A percentile compares a stretch with the other conserved stretches of the same genome.
phyloP scores from a whole-genome alignment of 2,797 vertebrate genomes.

The Lepus townsendii region DNA sequence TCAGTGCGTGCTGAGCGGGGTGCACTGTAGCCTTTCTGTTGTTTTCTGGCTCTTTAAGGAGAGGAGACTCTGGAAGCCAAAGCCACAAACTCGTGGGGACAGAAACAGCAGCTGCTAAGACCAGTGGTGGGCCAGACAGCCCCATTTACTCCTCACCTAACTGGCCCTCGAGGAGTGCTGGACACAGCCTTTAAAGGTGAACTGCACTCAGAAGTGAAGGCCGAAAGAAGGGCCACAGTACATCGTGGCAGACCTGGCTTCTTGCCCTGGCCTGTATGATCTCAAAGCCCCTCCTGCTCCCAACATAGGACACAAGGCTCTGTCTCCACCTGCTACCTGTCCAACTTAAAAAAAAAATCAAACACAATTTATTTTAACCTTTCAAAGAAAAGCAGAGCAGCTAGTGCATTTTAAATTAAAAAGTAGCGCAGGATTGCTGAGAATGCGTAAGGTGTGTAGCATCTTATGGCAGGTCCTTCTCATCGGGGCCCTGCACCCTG shows the following conservation, averaged over 20 bases:
- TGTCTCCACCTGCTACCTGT: background rate
- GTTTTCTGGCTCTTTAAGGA: background rate
- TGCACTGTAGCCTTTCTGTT: background rate
- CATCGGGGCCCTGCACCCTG: background rate
- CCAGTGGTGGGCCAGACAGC: background rate
- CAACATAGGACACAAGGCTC: background rate
- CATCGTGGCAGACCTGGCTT: background rate
- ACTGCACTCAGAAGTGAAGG: background rate
- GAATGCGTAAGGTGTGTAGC: background rate
- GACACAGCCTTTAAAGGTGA: background rate
- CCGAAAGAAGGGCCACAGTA: rapidly evolving
- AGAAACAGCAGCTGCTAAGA: background rate
- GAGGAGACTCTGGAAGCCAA: background rate
- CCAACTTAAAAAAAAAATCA: too few relatives aligned
- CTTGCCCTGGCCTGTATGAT: background rate
- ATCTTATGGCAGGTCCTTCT: too few relatives aligned
- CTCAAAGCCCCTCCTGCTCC: background rate
- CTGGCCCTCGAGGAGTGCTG: background rate
- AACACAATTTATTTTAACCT: background rate
- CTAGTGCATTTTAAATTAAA: background rate
- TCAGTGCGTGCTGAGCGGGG: background rate
- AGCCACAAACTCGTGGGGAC: background rate
- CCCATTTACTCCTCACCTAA: background rate
- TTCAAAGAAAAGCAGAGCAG: background rate
- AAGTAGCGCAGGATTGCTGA: background rate